These are phyloP conservation scores for Hemaris fuciformis DNA, from an alignment of 2,888 invertebrate genomes.

Conservation along the genomic window DNA sequence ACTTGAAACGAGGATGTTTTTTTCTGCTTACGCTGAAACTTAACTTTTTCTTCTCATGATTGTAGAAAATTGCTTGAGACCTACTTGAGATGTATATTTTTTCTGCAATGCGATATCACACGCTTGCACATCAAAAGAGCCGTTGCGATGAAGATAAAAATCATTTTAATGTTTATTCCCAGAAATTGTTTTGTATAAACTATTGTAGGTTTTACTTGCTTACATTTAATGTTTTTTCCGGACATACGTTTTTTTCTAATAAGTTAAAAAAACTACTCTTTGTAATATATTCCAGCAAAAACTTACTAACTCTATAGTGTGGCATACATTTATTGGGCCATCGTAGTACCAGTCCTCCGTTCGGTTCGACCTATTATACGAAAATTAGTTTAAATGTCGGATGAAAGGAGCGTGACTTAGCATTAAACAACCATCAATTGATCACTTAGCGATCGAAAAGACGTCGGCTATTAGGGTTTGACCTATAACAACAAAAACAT, in stretches of 20 bases:
- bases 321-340: neutral
- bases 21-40: slow-evolving; percentile 38
- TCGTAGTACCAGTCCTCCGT: neutral
- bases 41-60: slow-evolving; percentile 50
- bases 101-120: slow-evolving; percentile 41
- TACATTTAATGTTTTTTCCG: neutral
- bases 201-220: neutral
- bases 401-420: slow-evolving; percentile 47
- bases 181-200: neutral
- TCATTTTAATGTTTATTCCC: neutral
- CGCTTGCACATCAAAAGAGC: slow-evolving; percentile 18
- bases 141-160: slow-evolving; percentile 18
- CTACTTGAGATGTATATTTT: slow-evolving; percentile 46
- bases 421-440: slow-evolving; percentile 45
- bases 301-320: neutral
- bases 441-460: slow-evolving; percentile 36
- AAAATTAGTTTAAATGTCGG: slow-evolving; percentile 1
- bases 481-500: slow-evolving; percentile 52
- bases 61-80: slow-evolving; percentile 22
- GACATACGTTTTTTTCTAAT: neutral
- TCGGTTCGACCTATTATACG: neutral
- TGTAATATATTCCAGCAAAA: neutral
- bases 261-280: too few relatives aligned
- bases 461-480: slow-evolving; percentile 59
- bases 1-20: slow-evolving; percentile 47